Percentiles rank a stretch among this genome's conserved stretches.
These are phyloP conservation scores for Drosophila phalerata DNA, from an alignment of 2,888 invertebrate genomes.

Conservation along the genomic window DNA sequence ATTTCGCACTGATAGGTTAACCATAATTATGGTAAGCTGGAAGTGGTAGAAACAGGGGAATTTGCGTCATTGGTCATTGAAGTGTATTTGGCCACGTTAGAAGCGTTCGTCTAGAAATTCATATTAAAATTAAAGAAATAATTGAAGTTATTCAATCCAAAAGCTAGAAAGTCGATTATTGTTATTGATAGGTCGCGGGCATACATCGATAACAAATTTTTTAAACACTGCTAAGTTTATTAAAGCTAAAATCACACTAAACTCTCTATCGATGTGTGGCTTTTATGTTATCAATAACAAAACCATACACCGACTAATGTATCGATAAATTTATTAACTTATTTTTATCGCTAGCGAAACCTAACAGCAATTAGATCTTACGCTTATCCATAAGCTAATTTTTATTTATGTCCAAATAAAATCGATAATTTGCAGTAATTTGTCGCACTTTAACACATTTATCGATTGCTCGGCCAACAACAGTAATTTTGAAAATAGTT, in stretches of 20 bases:
- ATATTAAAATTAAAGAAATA: conserved; percentile 7
- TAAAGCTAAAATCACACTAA: too few relatives aligned
- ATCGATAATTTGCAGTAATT: background rate
- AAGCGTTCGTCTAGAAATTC: conserved; percentile 37
- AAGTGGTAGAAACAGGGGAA: background rate
- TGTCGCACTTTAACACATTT: background rate
- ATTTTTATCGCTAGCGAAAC: too few relatives aligned
- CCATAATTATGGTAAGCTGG: background rate
- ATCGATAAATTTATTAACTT: too few relatives aligned
- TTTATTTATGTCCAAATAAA: background rate
- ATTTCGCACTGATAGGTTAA: conserved; percentile 34
- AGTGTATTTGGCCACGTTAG: conserved; percentile 29
- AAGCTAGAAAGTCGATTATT: background rate
- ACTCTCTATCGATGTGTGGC: too few relatives aligned
- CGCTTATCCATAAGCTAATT: too few relatives aligned
- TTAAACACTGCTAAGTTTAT: too few relatives aligned
- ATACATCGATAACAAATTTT: too few relatives aligned
- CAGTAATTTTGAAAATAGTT: conserved; percentile 10
- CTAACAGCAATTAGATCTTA: too few relatives aligned
- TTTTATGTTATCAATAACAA: too few relatives aligned
- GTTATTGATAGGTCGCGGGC: background rate
- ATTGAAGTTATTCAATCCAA: background rate
- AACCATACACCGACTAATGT: too few relatives aligned
- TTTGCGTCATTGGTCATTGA: conserved; percentile 52
- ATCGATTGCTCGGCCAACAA: background rate